These are phyloP conservation scores for Pyxicephalus adspersus DNA, from an alignment of 2,113 vertebrate genomes.

Conservation along the genomic window DNA sequence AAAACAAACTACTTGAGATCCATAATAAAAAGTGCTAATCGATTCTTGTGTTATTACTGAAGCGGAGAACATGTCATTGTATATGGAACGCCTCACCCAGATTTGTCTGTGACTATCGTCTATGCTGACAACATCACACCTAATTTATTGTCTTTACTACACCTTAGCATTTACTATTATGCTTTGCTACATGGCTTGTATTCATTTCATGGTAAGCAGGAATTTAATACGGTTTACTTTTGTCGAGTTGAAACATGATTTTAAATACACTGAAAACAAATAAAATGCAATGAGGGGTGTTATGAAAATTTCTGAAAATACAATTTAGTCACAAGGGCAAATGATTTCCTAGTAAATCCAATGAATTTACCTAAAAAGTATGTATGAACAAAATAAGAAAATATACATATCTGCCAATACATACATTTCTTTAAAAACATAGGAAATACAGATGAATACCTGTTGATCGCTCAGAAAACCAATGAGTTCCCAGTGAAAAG, in stretches of 20 bases:
- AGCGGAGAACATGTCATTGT: constrained; percentile 5
- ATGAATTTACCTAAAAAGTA: too few relatives aligned
- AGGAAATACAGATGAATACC: too few relatives aligned
- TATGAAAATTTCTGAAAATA: too few relatives aligned
- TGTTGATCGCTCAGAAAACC: too few relatives aligned
- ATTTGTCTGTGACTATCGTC: constrained; percentile 12
- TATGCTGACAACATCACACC: neutral
- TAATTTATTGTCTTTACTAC: constrained; percentile 21
- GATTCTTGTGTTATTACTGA: neutral
- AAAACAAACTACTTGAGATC: constrained; percentile 19
- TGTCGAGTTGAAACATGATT: constrained; percentile 32
- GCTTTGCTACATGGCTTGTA: neutral
- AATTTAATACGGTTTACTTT: constrained; percentile 1
- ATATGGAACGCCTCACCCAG: neutral
- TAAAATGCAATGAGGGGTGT: too few relatives aligned
- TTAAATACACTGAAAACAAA: constrained; percentile 16
- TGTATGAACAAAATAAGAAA: too few relatives aligned
- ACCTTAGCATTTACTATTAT: constrained; percentile 29
- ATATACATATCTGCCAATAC: too few relatives aligned
- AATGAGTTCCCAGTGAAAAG: neutral
- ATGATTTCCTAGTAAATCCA: too few relatives aligned
- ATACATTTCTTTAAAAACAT: too few relatives aligned
- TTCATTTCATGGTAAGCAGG: neutral
- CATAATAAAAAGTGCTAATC: neutral
- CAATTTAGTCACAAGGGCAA: too few relatives aligned